Conservation (phyloP, 1,140 invertebrate species). For the Zeugodacus cucurbitae region DNA sequence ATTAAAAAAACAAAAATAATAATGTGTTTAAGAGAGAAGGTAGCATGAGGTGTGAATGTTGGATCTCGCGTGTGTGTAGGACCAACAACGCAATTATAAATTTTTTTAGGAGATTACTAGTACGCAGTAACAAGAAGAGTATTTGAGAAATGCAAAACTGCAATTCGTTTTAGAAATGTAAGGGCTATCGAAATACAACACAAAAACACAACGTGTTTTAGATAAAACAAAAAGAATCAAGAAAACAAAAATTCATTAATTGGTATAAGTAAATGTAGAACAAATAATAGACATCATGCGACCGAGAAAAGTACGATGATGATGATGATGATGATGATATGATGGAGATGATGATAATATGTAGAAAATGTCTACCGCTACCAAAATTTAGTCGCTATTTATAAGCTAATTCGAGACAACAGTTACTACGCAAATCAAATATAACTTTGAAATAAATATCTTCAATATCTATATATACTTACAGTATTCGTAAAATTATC, state of each 20-base stretch:
- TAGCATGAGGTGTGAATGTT: slow-evolving; percentile 7
- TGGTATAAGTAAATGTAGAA: slow-evolving; percentile 28
- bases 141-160: slow-evolving; percentile 28
- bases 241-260: slow-evolving; percentile 12
- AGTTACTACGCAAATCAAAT: slow-evolving; percentile 24
- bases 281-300: background rate
- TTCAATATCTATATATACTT: slow-evolving; percentile 34
- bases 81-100: background rate
- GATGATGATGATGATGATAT: background rate
- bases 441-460: slow-evolving; percentile 27
- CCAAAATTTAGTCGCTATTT: background rate
- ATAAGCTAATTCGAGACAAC: slow-evolving; percentile 32
- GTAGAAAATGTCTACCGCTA: slow-evolving; percentile 25
- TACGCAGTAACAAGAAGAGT: slow-evolving; percentile 26
- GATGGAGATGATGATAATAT: background rate
- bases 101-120: slow-evolving; percentile 22
- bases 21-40: slow-evolving; percentile 19
- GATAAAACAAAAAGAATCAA: background rate
- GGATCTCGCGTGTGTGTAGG: background rate
- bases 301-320: background rate
- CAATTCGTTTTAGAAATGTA: slow-evolving; percentile 37
- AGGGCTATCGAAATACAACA: background rate
- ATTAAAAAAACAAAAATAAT: slow-evolving; percentile 43
- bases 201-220: slow-evolving; percentile 21
- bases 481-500: slow-evolving; percentile 32